These are phyloP conservation scores for Hypolimnas misippus DNA, from an alignment of 2,888 invertebrate species.

Conservation along the genomic window DNA sequence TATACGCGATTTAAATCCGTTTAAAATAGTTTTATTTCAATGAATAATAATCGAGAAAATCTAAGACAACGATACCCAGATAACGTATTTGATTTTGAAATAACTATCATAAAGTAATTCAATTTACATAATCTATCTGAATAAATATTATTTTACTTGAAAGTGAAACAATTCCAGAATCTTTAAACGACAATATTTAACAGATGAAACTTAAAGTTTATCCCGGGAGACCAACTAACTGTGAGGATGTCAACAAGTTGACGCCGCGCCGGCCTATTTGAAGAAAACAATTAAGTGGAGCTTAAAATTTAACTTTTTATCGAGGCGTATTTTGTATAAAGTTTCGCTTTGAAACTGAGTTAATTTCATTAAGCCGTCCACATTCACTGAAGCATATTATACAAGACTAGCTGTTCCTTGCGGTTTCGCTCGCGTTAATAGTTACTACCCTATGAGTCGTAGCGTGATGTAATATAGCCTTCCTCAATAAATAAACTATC, in stretches of 20 bases:
- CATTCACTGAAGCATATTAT: too few relatives aligned
- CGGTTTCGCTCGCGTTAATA: too few relatives aligned
- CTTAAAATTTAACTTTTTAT: conserved; percentile 1
- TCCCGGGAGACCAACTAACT: conserved; percentile 12
- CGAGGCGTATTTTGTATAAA: not conserved
- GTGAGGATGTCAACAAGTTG: conserved; percentile 6
- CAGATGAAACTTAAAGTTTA: conserved; percentile 17
- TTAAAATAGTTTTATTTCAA: too few relatives aligned
- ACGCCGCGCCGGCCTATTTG: not conserved
- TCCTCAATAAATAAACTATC: too few relatives aligned
- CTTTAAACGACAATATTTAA: conserved; percentile 2
- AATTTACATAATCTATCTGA: not conserved
- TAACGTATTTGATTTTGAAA: too few relatives aligned
- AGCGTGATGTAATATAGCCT: too few relatives aligned
- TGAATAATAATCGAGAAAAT: too few relatives aligned
- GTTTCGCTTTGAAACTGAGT: not conserved
- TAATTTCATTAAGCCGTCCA: not conserved
- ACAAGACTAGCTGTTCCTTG: too few relatives aligned
- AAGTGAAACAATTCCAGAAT: not conserved
- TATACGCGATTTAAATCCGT: too few relatives aligned
- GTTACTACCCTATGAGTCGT: too few relatives aligned
- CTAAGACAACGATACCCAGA: too few relatives aligned
- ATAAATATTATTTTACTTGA: not conserved
- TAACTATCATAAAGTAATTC: too few relatives aligned
- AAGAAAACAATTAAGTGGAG: not conserved